phyloP scores from a whole-genome alignment of 2,797 vertebrate species.

The Lophotriccus pileatus region DNA sequence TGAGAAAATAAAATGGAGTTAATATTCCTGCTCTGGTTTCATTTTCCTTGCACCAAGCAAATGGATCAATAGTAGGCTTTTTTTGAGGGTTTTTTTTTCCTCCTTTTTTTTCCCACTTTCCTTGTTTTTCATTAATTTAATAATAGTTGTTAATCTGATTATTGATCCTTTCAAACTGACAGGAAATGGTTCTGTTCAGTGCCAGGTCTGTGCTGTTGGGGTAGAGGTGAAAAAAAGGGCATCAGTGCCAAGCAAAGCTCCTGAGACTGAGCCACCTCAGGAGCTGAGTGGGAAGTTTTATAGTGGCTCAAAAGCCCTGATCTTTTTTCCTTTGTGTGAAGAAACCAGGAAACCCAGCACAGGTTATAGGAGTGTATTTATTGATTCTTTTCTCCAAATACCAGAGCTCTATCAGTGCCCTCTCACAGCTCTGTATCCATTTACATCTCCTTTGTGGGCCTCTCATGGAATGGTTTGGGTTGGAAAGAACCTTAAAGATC shows the following conservation, averaged over 20 bases:
- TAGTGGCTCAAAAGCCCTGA: background rate
- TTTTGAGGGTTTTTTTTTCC: background rate
- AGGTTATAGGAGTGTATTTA: background rate
- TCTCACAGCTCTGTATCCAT: background rate
- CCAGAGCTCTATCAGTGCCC: background rate
- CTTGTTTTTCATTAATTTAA: background rate
- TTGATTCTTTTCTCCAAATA: background rate
- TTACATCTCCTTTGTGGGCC: rapidly evolving
- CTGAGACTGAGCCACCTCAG: background rate
- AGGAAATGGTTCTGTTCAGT: background rate
- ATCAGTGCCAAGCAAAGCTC: background rate
- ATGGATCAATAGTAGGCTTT: background rate
- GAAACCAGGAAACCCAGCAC: background rate
- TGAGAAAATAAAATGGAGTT: background rate
- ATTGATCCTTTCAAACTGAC: background rate
- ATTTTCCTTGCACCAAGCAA: background rate
- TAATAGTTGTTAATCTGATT: background rate
- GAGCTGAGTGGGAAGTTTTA: background rate
- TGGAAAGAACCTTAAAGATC: background rate
- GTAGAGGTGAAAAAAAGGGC: background rate
- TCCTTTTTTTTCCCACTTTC: background rate
- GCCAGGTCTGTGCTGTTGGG: background rate
- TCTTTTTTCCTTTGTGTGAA: background rate
- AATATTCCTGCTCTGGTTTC: background rate
- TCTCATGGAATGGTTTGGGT: background rate